Percentiles rank a stretch among this genome's conserved stretches.
phyloP scores from a whole-genome alignment of 35 echinoderm and acorn worm species.

The Apostichopus parvimensis region DNA sequence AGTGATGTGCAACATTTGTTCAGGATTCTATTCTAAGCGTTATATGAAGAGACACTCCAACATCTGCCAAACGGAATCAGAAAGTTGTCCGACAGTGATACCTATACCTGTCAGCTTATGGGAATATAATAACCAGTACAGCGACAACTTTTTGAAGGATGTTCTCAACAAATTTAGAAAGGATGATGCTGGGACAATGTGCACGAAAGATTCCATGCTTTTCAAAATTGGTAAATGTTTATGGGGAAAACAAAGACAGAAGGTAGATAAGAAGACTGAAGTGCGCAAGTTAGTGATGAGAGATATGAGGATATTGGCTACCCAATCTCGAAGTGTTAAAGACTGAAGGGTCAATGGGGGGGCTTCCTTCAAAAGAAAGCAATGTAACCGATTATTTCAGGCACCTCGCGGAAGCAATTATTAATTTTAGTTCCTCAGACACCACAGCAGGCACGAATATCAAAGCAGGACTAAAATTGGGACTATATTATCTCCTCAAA shows the following conservation, averaged over 20 bases:
- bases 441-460: too few relatives aligned
- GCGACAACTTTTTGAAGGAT: constrained; percentile 14
- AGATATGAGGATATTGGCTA: constrained; percentile 15
- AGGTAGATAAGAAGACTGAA: constrained; percentile 37
- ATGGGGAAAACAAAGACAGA: constrained; percentile 44
- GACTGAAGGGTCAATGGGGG: not conserved
- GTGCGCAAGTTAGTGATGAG: constrained; percentile 32
- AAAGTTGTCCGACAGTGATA: not conserved
- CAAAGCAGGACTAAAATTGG: too few relatives aligned
- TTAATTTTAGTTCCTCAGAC: too few relatives aligned
- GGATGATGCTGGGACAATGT: not conserved
- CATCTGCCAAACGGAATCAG: not conserved
- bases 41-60: constrained; percentile 44
- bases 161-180: constrained; percentile 24
- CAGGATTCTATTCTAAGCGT: not conserved
- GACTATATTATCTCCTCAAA: too few relatives aligned
- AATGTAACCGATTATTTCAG: constrained; percentile 45
- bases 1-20: constrained; percentile 25
- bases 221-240: constrained; percentile 35
- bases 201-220: not conserved
- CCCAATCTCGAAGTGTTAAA: constrained; percentile 17
- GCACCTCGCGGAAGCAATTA: too few relatives aligned
- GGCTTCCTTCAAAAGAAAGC: constrained; percentile 5
- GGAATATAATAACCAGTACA: not conserved
- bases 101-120: constrained; percentile 26